Evolutionary conservation across 2,888 invertebrate species (phyloP).

Genomic region (Leptopilina myrica): DNA sequence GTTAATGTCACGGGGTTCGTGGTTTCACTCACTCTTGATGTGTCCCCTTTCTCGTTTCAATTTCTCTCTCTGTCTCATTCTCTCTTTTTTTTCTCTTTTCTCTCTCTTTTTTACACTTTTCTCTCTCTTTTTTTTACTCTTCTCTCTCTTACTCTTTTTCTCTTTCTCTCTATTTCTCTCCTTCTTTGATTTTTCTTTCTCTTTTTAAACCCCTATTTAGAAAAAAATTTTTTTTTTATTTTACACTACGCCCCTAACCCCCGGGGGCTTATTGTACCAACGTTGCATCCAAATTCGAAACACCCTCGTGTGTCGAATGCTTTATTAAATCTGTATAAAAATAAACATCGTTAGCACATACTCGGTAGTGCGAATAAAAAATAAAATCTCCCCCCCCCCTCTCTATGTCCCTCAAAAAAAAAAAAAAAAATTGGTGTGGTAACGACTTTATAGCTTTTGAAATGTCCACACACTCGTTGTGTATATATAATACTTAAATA

Average conservation of each 20-base stretch:
- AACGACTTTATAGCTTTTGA: slow-evolving; percentile 30
- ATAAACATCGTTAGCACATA: slow-evolving; percentile 62
- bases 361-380: slow-evolving; percentile 33
- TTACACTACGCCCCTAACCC: slow-evolving; percentile 6
- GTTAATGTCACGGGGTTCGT: slow-evolving; percentile 62
- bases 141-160: background rate
- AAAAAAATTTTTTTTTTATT: slow-evolving; percentile 24
- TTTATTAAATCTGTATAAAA: slow-evolving; percentile 65
- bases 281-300: slow-evolving; percentile 58
- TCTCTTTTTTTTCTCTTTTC: too few relatives aligned
- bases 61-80: slow-evolving; percentile 46
- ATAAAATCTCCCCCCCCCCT: slow-evolving; percentile 1
- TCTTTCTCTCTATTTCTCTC: background rate
- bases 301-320: slow-evolving; percentile 59
- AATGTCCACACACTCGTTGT: slow-evolving; percentile 18
- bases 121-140: too few relatives aligned
- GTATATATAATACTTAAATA: background rate
- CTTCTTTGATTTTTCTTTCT: background rate
- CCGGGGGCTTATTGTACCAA: slow-evolving; percentile 31
- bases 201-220: slow-evolving; percentile 41
- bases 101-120: slow-evolving; percentile 29
- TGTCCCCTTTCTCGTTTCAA: slow-evolving; percentile 46
- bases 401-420: background rate
- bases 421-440: slow-evolving; percentile 27
- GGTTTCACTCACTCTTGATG: slow-evolving; percentile 47